Conservation (phyloP, 1,140 invertebrate genomes). For the Lordiphosa collinella region DNA sequence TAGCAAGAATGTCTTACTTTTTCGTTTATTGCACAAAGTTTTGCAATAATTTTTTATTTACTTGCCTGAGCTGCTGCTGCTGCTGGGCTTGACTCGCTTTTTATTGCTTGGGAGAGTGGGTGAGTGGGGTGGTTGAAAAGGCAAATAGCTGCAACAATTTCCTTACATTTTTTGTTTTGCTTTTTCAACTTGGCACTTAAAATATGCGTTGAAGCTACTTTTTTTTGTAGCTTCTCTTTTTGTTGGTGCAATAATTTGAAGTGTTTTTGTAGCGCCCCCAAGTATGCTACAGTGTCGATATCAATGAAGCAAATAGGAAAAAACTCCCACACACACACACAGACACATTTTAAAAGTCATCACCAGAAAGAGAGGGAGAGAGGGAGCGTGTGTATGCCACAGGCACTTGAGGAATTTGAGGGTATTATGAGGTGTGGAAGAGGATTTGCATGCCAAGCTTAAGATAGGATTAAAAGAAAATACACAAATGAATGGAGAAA, state of each 20-base stretch:
- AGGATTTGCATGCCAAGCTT: constrained; percentile 4
- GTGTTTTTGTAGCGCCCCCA: constrained; percentile 36
- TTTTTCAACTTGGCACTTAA: constrained; percentile 60
- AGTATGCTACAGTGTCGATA: constrained; percentile 35
- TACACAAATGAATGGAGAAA: no score
- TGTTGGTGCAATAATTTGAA: constrained; percentile 40
- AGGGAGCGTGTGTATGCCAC: background rate
- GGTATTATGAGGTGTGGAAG: constrained; percentile 24
- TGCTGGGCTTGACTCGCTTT: constrained; percentile 25
- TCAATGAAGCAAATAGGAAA: constrained; percentile 3
- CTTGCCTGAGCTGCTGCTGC: constrained; percentile 33
- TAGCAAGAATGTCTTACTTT: constrained; percentile 65
- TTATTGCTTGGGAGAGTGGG: constrained; percentile 54
- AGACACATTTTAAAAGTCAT: constrained; percentile 58
- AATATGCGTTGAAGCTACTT: constrained; percentile 54
- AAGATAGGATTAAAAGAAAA: no score
- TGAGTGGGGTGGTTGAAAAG: constrained; percentile 45
- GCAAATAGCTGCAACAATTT: constrained; percentile 71
- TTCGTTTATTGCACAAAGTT: constrained; percentile 74
- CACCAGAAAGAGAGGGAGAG: constrained; percentile 9
- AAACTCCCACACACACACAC: background rate
- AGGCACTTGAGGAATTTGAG: constrained; percentile 11
- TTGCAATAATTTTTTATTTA: constrained; percentile 77
- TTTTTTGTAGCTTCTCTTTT: background rate
- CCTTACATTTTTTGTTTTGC: constrained; percentile 32